phyloP scores from a whole-genome alignment of 2,797 vertebrate genomes.

The Danionella dracula region DNA sequence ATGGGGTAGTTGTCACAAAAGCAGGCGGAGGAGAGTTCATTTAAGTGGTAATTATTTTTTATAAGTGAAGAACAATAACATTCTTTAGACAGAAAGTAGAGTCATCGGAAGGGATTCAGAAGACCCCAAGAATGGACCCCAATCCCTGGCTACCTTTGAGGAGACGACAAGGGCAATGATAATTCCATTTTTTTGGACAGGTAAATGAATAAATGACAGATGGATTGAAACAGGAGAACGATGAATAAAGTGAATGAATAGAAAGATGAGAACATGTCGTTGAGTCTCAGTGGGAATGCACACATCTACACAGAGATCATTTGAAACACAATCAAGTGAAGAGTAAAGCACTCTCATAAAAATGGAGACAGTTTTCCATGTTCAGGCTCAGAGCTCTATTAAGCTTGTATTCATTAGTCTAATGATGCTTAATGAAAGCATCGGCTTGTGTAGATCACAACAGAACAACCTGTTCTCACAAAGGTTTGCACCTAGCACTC shows the following conservation, averaged over 20 bases:
- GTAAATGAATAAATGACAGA: not conserved
- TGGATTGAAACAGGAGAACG: not conserved
- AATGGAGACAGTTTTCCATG: slow-evolving; percentile 35
- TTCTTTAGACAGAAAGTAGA: too few relatives aligned
- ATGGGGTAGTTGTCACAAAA: too few relatives aligned
- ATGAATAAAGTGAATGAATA: not conserved
- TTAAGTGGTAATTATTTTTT: too few relatives aligned
- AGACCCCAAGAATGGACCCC: too few relatives aligned
- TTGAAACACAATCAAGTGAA: slow-evolving; percentile 9
- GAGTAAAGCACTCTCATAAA: slow-evolving; percentile 15
- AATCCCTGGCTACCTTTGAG: too few relatives aligned
- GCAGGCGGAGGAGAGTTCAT: too few relatives aligned
- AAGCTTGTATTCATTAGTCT: slow-evolving; percentile 42
- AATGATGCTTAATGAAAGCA: slow-evolving; percentile 44
- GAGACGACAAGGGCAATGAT: too few relatives aligned
- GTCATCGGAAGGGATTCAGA: too few relatives aligned
- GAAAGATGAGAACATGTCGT: not conserved
- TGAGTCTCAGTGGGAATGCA: not conserved
- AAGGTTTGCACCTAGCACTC: not conserved
- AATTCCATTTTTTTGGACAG: too few relatives aligned
- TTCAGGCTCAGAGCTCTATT: slow-evolving; percentile 30
- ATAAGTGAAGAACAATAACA: too few relatives aligned
- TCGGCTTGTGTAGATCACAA: slow-evolving; percentile 33
- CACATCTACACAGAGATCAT: not conserved
- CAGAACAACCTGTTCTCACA: slow-evolving; percentile 27